These are phyloP conservation scores for Zaprionus obscuricornis DNA, from an alignment of 2,888 invertebrate genomes.

Conservation along the genomic window DNA sequence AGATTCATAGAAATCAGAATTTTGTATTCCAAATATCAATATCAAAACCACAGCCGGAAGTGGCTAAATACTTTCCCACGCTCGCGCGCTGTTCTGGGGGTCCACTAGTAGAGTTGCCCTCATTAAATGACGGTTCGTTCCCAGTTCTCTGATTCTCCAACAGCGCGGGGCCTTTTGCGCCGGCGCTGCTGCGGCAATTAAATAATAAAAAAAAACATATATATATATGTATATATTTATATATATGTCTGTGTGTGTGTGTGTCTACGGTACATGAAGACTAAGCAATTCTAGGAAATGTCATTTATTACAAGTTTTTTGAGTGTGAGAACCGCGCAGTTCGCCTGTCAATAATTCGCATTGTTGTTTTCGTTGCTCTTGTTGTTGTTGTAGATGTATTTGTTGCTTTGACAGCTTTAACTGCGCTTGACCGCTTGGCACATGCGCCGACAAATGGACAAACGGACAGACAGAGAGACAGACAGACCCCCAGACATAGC, in stretches of 20 bases:
- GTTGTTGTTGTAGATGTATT: conserved; percentile 14
- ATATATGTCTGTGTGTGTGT: neutral
- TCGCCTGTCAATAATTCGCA: conserved; percentile 69
- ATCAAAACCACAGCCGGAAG: conserved; percentile 77
- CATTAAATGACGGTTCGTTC: conserved; percentile 63
- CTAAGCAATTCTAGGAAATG: conserved; percentile 69
- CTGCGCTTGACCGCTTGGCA: conserved; percentile 78
- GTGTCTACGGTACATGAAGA: conserved; percentile 16
- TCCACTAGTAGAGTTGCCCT: conserved; percentile 57
- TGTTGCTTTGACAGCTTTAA: conserved; percentile 70
- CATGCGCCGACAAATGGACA: conserved; percentile 58
- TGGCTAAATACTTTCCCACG: conserved; percentile 80
- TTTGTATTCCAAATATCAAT: too few relatives aligned
- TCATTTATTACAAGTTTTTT: conserved; percentile 74
- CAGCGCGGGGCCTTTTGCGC: conserved; percentile 57
- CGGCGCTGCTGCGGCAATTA: conserved; percentile 75
- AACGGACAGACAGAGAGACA: conserved; percentile 25
- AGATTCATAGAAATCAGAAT: conserved; percentile 52
- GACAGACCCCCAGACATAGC: conserved; percentile 61
- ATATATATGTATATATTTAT: conserved; percentile 3
- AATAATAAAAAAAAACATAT: conserved; percentile 63
- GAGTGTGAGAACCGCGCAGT: conserved; percentile 72
- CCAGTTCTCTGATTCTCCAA: conserved; percentile 33
- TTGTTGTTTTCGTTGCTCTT: conserved; percentile 45
- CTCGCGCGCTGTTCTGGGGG: conserved; percentile 36